Percentiles rank a stretch among this genome's conserved stretches.
phyloP scores from a whole-genome alignment of 2,113 vertebrate species.

The Ivindomyrus marchei region DNA sequence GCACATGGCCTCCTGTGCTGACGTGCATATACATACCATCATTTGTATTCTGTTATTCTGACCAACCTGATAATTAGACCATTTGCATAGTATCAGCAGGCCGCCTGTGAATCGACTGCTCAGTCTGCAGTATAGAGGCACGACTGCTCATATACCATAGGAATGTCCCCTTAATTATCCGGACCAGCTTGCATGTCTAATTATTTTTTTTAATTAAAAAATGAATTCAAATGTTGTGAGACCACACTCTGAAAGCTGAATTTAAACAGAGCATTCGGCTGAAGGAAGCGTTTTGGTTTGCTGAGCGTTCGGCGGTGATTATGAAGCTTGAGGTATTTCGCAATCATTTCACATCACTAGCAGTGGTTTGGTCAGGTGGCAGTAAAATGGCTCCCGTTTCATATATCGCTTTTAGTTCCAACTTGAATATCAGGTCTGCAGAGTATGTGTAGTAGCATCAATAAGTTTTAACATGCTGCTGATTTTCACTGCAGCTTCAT shows the following conservation, averaged over 20 bases:
- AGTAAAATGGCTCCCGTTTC: background rate
- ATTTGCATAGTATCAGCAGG: background rate
- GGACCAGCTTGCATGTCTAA: background rate
- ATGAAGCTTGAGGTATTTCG: background rate
- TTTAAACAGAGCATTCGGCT: conserved; percentile 48
- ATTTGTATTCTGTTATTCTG: background rate
- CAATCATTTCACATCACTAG: background rate
- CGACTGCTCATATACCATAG: background rate
- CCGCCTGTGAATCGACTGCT: background rate
- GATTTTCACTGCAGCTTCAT: background rate
- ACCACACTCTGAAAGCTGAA: conserved; percentile 41
- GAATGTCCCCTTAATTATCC: background rate
- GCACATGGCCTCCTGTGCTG: background rate
- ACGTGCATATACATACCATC: background rate
- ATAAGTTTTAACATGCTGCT: background rate
- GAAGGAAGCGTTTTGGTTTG: conserved; percentile 55
- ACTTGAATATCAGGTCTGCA: background rate
- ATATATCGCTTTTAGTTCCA: background rate
- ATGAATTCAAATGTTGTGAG: conserved; percentile 25
- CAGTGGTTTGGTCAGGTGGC: background rate
- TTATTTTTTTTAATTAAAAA: background rate
- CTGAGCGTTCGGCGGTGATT: background rate
- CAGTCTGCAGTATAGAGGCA: background rate
- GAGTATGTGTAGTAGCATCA: background rate
- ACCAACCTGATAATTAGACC: background rate